Evolutionary conservation across 1,140 invertebrate species (phyloP).

Genomic region (Ganaspis sp.): DNA sequence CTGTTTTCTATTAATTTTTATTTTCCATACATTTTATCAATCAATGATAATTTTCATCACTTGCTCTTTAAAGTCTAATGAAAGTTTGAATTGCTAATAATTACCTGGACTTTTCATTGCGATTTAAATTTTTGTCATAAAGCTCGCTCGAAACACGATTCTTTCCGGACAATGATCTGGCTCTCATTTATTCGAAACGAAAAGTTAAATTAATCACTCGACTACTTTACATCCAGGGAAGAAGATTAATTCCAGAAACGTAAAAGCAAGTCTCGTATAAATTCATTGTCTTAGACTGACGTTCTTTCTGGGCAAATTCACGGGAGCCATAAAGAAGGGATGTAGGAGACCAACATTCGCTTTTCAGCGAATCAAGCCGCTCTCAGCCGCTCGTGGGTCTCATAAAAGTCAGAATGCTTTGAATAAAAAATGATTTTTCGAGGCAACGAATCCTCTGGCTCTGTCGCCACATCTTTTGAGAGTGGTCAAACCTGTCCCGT

Average conservation of each 20-base stretch:
- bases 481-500: slow-evolving; percentile 56
- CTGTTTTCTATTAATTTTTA: too few relatives aligned
- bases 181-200: too few relatives aligned
- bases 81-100: too few relatives aligned
- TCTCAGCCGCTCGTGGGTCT: slow-evolving; percentile 43
- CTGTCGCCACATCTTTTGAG: slow-evolving; percentile 63
- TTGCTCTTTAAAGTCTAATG: too few relatives aligned
- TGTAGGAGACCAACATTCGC: slow-evolving; percentile 36
- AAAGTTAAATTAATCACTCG: not conserved
- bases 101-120: too few relatives aligned
- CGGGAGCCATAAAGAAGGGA: slow-evolving; percentile 32
- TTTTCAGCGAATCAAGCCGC: slow-evolving; percentile 46
- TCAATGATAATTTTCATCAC: too few relatives aligned
- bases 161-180: too few relatives aligned
- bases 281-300: not conserved
- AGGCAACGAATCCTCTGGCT: slow-evolving; percentile 44
- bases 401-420: slow-evolving; percentile 63
- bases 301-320: slow-evolving; percentile 4
- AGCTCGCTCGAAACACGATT: too few relatives aligned
- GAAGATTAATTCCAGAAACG: not conserved
- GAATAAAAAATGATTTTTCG: slow-evolving; percentile 66
- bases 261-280: not conserved
- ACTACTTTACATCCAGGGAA: not conserved
- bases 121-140: too few relatives aligned
- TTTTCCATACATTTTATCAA: too few relatives aligned